Conservation (phyloP, 1,140 invertebrate species). For the Asbolus verrucosus region DNA sequence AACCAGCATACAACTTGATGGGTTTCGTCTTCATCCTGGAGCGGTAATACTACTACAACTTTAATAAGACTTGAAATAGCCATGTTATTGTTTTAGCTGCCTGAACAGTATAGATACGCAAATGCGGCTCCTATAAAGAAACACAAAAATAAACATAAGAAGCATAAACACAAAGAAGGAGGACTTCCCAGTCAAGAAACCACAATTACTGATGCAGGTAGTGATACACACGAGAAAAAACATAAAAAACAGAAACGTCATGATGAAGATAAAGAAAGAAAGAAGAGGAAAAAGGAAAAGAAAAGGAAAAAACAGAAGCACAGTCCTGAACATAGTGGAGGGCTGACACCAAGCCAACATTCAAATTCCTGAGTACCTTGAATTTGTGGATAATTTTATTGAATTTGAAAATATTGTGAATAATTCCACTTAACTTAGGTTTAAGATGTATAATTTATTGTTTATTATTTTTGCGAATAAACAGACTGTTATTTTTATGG, state of each 20-base stretch:
- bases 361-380: constrained; percentile 49
- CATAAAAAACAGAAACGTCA: constrained; percentile 95
- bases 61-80: constrained; percentile 5
- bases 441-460: constrained; percentile 38
- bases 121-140: constrained; percentile 92
- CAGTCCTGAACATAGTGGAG: constrained; percentile 85
- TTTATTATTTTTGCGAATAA: constrained; percentile 37
- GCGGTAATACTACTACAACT: constrained; percentile 74
- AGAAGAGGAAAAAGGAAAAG: constrained; percentile 96
- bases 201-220: constrained; percentile 74
- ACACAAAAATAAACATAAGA: constrained; percentile 95
- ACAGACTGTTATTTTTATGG: constrained; percentile 38
- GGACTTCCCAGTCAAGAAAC: constrained; percentile 79
- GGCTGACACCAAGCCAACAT: constrained; percentile 79
- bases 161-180: constrained; percentile 91
- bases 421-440: constrained; percentile 32
- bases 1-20: constrained; percentile 88
- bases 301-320: constrained; percentile 95
- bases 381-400: constrained; percentile 13
- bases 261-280: constrained; percentile 93
- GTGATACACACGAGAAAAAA: constrained; percentile 93
- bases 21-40: constrained; percentile 95
- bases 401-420: constrained; percentile 7
- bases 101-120: constrained; percentile 95
- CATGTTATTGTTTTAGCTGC: constrained; percentile 76